phyloP scores from a whole-genome alignment of 2,113 vertebrate genomes.

The Stegastes partitus region DNA sequence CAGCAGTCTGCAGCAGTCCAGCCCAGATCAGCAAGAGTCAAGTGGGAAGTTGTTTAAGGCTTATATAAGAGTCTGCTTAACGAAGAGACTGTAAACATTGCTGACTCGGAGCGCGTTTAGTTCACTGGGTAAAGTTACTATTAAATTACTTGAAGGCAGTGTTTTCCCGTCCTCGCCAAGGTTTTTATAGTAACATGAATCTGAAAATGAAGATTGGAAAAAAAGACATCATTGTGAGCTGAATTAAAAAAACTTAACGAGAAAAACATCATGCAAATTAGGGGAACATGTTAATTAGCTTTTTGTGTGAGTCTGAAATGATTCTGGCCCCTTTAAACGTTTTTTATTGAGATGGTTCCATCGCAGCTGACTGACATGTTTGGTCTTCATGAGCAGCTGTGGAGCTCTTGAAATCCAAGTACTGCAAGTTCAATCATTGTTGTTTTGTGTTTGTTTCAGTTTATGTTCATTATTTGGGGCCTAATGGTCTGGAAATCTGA shows the following conservation, averaged over 20 bases:
- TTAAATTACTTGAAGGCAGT: slow-evolving; percentile 8
- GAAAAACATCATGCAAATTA: too few relatives aligned
- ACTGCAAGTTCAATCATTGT: too few relatives aligned
- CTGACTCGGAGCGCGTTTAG: slow-evolving; percentile 38
- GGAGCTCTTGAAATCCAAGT: too few relatives aligned
- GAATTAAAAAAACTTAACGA: neutral
- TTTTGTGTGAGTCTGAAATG: too few relatives aligned
- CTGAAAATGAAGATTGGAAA: neutral
- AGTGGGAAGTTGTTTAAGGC: slow-evolving; percentile 61
- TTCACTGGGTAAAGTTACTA: slow-evolving; percentile 23
- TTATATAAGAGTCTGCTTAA: slow-evolving; percentile 68
- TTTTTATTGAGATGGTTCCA: too few relatives aligned
- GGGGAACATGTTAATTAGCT: too few relatives aligned
- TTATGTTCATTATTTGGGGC: too few relatives aligned
- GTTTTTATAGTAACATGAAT: neutral
- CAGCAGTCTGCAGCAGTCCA: slow-evolving; percentile 52
- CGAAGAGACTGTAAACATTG: slow-evolving; percentile 49
- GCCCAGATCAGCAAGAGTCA: slow-evolving; percentile 60
- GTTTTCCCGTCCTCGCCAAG: slow-evolving; percentile 20
- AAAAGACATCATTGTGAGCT: neutral
- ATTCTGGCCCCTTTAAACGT: too few relatives aligned
- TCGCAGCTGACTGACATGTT: too few relatives aligned
- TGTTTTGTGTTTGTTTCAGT: too few relatives aligned
- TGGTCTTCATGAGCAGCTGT: too few relatives aligned
- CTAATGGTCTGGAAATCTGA: neutral